Evolutionary conservation across 2,888 invertebrate genomes (phyloP).

Genomic region (Hirtodrosophila confusa): DNA sequence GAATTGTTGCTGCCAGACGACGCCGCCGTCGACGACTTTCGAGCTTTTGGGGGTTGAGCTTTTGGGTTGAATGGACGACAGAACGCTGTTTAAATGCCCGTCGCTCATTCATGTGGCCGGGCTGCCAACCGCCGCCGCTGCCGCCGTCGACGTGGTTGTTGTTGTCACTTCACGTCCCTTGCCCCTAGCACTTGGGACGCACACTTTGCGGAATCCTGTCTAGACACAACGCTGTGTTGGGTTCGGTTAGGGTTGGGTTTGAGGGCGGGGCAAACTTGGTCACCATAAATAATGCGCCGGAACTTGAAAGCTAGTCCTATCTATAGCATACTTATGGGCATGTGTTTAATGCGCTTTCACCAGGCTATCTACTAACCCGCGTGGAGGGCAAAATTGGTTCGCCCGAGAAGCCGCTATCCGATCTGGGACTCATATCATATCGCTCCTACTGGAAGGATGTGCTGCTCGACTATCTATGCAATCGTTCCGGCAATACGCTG

Average conservation of each 20-base stretch:
- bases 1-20: slow-evolving; percentile 76
- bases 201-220: slow-evolving; percentile 78
- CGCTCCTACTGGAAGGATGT: slow-evolving; percentile 99
- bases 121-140: slow-evolving; percentile 18
- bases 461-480: slow-evolving; percentile 94
- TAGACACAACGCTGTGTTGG: slow-evolving; percentile 68
- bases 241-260: slow-evolving; percentile 21
- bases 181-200: slow-evolving; percentile 39
- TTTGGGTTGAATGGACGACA: slow-evolving; percentile 82
- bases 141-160: slow-evolving; percentile 1
- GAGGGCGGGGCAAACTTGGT: slow-evolving; percentile 74
- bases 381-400: slow-evolving; percentile 99
- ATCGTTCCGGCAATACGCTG: slow-evolving; percentile 93
- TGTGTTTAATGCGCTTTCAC: slow-evolving; percentile 47
- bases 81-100: slow-evolving; percentile 71
- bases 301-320: slow-evolving; percentile 62
- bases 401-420: slow-evolving; percentile 98
- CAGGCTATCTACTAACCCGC: slow-evolving; percentile 97
- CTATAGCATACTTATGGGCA: slow-evolving; percentile 75
- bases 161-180: background rate
- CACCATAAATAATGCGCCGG: slow-evolving; percentile 79
- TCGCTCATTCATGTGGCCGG: slow-evolving; percentile 58
- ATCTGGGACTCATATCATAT: slow-evolving; percentile 98
- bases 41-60: slow-evolving; percentile 64
- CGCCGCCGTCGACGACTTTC: slow-evolving; percentile 29